phyloP scores from a whole-genome alignment of 2,888 invertebrate genomes.

The Neoitamus cyanurus region DNA sequence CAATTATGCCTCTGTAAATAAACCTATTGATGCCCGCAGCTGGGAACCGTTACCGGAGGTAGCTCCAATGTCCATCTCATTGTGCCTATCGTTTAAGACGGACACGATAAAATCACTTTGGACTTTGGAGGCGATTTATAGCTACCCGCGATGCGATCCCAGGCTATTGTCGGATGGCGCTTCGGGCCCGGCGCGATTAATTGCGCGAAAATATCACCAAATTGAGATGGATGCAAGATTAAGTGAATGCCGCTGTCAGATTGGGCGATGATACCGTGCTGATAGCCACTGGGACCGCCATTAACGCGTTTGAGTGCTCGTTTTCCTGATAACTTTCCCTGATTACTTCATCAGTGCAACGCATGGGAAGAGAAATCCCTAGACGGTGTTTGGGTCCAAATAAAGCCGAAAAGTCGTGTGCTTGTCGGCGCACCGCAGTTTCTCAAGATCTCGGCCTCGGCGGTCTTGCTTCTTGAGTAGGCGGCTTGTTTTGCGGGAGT shows the following conservation, averaged over 20 bases:
- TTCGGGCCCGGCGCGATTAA: not conserved
- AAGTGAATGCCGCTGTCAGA: not conserved
- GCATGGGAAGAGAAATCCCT: slow-evolving; percentile 4
- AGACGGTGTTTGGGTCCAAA: not conserved
- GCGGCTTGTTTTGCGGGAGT: not conserved
- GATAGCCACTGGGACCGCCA: not conserved
- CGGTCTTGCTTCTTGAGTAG: not conserved
- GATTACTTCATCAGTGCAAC: not conserved
- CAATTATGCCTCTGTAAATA: slow-evolving; percentile 24
- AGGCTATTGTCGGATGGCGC: not conserved
- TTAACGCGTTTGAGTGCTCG: not conserved
- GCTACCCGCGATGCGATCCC: not conserved
- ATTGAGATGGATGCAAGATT: slow-evolving; percentile 15
- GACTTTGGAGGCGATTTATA: not conserved
- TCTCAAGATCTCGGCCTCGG: not conserved
- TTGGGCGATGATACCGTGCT: not conserved
- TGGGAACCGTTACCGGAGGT: not conserved
- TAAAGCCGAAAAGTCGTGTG: not conserved
- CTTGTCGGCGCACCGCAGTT: not conserved
- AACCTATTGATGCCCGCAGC: not conserved
- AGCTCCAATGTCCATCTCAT: not conserved
- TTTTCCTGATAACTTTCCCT: slow-evolving; percentile 10
- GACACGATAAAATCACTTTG: not conserved
- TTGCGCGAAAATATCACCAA: slow-evolving; percentile 15
- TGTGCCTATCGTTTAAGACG: not conserved